Evolutionary conservation across 2,797 vertebrate species (phyloP).

Genomic region (Ibycter americanus): DNA sequence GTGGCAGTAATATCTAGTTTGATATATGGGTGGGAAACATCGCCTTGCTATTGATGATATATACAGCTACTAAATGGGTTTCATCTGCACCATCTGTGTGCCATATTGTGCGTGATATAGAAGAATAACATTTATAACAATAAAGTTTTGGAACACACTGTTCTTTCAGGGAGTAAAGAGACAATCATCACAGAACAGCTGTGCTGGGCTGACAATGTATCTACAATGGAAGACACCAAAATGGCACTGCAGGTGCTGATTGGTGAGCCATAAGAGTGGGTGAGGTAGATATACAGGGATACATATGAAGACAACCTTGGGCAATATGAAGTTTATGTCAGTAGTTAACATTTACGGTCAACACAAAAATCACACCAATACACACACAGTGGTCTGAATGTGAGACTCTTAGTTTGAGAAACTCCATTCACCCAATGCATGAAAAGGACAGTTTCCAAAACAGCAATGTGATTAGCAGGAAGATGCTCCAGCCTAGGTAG

Average conservation of each 20-base stretch:
- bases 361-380: background rate
- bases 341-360: background rate
- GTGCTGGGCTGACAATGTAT: background rate
- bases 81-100: background rate
- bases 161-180: background rate
- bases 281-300: background rate
- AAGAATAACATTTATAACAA: background rate
- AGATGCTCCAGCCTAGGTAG: background rate
- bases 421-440: background rate
- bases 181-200: background rate
- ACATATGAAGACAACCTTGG: background rate
- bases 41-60: background rate
- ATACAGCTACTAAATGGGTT: background rate
- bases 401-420: background rate
- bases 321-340: background rate
- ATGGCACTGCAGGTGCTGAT: background rate
- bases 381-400: background rate
- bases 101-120: background rate
- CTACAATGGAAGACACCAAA: background rate
- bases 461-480: accelerated
- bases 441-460: background rate
- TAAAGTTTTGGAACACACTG: background rate
- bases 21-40: background rate
- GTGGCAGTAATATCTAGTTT: background rate
- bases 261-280: background rate